A percentile compares a stretch with the other conserved stretches of the same genome.
Conservation (phyloP, 2,888 invertebrate species). For the Hoplodrina blanda region DNA sequence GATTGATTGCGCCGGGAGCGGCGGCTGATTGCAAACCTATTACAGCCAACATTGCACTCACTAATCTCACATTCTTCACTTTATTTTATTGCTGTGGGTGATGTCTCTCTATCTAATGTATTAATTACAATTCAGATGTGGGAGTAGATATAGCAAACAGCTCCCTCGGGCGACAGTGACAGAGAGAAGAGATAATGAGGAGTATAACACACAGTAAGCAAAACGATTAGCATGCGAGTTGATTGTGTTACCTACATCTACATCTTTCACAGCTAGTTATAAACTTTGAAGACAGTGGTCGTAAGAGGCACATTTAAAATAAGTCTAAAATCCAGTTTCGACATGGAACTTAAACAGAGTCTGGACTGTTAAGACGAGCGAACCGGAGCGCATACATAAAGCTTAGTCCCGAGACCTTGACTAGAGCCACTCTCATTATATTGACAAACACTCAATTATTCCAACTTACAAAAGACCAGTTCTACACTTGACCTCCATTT, state of each 20-base stretch:
- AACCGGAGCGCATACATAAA: neutral
- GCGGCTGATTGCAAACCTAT: slow-evolving; percentile 57
- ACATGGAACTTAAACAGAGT: too few species aligned
- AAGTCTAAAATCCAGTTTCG: too few species aligned
- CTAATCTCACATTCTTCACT: slow-evolving; percentile 50
- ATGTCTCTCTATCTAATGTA: slow-evolving; percentile 12
- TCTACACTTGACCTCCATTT: slow-evolving; percentile 32
- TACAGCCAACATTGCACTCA: slow-evolving; percentile 36
- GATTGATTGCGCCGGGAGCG: slow-evolving; percentile 35
- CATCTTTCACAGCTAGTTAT: neutral
- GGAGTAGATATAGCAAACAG: neutral
- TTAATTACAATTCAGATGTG: slow-evolving; percentile 15
- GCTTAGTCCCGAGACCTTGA: neutral
- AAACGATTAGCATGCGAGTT: neutral
- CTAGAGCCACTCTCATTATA: neutral
- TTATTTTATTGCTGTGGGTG: slow-evolving; percentile 40
- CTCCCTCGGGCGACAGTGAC: neutral
- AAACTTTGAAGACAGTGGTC: neutral
- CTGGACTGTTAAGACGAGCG: neutral
- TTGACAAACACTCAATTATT: slow-evolving; percentile 1
- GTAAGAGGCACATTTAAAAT: neutral
- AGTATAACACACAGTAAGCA: too few species aligned
- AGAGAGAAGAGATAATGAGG: too few species aligned
- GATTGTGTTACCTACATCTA: neutral
- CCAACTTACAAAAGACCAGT: neutral